Base-by-base conservation (phyloP, 2,888 invertebrate species). In the Drosophila paranaensis region DNA sequence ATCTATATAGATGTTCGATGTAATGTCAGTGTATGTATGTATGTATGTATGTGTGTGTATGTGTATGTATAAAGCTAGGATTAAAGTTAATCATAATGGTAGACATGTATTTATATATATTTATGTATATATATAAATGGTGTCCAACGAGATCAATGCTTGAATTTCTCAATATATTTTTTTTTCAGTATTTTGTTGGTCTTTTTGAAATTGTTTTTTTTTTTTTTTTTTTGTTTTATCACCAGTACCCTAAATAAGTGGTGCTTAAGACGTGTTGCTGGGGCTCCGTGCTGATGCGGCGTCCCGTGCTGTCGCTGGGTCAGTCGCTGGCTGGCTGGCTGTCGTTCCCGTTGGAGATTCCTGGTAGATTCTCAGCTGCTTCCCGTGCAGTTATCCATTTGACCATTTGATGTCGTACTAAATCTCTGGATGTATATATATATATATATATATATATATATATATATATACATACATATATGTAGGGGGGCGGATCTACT, bases 181-280 rank as follows among this genome's bases (percentile, higher is more conserved):
- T 71, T 43, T 54, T 48, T 54, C 48, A 42, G 35, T 62, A 58
- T 39, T 46, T 58, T 45, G 27, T 58, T 46, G 57, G 30, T 69
- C 74, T 69, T 60, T 81, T 75, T 67, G 74, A 4, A 9, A 40
- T 9, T 82, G 76, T 66, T 77, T 70, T 79, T 79, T 20, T 20
- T 20, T 20, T 20, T 76, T 80, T 83, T 77, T 68, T 76, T 82
- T 76, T 66, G 77, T 70, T 79, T 79, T 83, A 73, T 79, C 92
- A 91, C 91, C 92, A 92, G 91, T 92, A 92, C 92, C 92, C 93
- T 91, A 92, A 92, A 89, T 89, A 82, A 90, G 79, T 83, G 89
- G 86, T 85, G 82, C 60, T 56, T 76, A 60, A 64, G 64, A 51
- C 40, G 69, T 60, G 63, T 55, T 61, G 67, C 30, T 66, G 57